A percentile compares a stretch with the other conserved stretches of the same genome.
Evolutionary conservation across 2,113 vertebrate genomes (phyloP).

Genomic region (Xiphophorus maculatus): DNA sequence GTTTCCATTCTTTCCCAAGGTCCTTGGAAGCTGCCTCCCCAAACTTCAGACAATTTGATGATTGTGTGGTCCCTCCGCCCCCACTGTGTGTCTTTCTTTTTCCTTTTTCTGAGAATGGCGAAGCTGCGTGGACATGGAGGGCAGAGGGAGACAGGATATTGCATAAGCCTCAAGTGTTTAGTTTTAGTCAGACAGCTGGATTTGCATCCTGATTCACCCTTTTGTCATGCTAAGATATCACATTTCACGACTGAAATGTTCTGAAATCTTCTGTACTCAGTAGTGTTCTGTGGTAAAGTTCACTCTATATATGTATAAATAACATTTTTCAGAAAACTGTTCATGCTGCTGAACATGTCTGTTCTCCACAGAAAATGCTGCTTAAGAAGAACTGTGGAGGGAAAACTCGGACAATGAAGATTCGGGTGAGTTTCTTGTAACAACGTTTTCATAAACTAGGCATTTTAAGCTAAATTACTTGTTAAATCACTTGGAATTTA

Average conservation of each 20-base stretch:
- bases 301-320: background rate
- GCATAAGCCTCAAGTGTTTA: constrained; percentile 70
- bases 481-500: no score
- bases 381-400: constrained; percentile 88
- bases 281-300: background rate
- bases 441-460: background rate
- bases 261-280: background rate
- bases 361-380: constrained; percentile 89
- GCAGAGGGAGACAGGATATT: constrained; percentile 71
- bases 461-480: background rate
- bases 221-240: background rate
- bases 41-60: constrained; percentile 66
- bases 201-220: constrained; percentile 27
- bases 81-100: constrained; percentile 30
- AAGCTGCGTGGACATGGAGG: constrained; percentile 55
- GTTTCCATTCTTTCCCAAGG: constrained; percentile 65
- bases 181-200: constrained; percentile 60
- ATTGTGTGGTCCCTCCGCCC: constrained; percentile 74
- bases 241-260: background rate
- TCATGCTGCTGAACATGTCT: constrained; percentile 49
- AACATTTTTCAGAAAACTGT: background rate
- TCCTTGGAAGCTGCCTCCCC: constrained; percentile 58
- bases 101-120: constrained; percentile 31
- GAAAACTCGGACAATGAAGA: constrained; percentile 90
- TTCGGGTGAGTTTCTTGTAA: constrained; percentile 81